Evolutionary conservation across 2,888 invertebrate species (phyloP), one percentile per base, ranked within the genome.

Genomic region (Herminia tarsipennalis): DNA sequence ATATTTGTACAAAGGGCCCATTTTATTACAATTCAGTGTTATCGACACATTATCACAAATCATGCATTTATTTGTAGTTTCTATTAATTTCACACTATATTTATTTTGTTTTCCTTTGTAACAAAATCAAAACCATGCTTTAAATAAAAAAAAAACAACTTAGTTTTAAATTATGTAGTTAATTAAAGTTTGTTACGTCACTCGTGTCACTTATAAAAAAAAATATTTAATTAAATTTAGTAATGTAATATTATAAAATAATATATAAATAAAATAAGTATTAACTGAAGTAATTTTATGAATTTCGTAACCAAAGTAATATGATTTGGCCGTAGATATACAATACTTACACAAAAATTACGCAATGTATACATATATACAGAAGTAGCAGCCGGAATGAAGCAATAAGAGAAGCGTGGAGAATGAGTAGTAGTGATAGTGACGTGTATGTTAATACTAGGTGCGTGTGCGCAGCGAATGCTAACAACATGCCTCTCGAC

Each of bases 361-460:
- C 64, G 72, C 66, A 74, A 62, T 48, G 67, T 66, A 76, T 64
- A 63, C 65, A 79, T 74, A 78, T 78, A 83, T 79, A 85, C 75
- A 81, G 64, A 66, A 71, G 69, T 61, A 59, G 64, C 58, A 78
- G 73, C 64, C 70, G 71, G 72, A 72, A 73, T 70, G 56, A 86
- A 88, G 87, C 86, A 67, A 78, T 71, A 76, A 72, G 72, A 75
- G 67, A 77, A 78, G 78, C 78, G 72, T 75, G 76, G 70, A 66
- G 70, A 68, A 62, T 70, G 71, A 63, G 70, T 67, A 66, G 70
- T 59, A 49, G 56, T 69, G 73, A 70, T 67, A 51, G 56, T 69
- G 73, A 71, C 68, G 72, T 67, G 73, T 70, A 59, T 68, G 73
- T 76, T 75, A 73, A 56, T 73, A 66, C 61, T 67, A 61, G 45